These are phyloP conservation scores for Oreochromis grahami DNA, from an alignment of 2,797 vertebrate species.

Conservation along the genomic window DNA sequence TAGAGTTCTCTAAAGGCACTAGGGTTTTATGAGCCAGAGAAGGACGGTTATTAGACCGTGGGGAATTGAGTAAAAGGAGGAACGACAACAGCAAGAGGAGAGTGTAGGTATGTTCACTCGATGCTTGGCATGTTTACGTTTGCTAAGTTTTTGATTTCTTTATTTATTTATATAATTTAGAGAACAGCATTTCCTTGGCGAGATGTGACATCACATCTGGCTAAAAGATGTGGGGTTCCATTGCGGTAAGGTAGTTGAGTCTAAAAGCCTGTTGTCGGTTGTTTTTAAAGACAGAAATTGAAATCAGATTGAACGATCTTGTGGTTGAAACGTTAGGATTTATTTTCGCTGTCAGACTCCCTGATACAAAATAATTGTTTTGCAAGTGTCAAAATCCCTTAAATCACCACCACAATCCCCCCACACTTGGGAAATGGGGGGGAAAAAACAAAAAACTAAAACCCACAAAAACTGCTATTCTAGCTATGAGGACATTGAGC, in stretches of 20 bases:
- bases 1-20: slow-evolving; percentile 73
- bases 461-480: not conserved
- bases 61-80: slow-evolving; percentile 29
- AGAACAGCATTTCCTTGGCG: slow-evolving; percentile 9
- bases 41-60: slow-evolving; percentile 58
- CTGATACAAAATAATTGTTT: not conserved
- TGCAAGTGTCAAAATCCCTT: not conserved
- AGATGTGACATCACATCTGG: slow-evolving; percentile 53
- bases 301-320: slow-evolving; percentile 19
- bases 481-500: slow-evolving; percentile 32
- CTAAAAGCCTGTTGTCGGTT: slow-evolving; percentile 41
- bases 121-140: slow-evolving; percentile 33
- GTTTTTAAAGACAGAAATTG: slow-evolving; percentile 50
- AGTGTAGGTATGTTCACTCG: slow-evolving; percentile 7
- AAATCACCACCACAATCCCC: not conserved
- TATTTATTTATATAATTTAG: not conserved
- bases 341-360: not conserved
- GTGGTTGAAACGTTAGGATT: not conserved
- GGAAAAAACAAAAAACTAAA: not conserved
- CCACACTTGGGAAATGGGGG: not conserved
- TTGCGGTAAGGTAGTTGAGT: slow-evolving; percentile 9
- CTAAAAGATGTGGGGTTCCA: slow-evolving; percentile 50
- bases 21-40: slow-evolving; percentile 65
- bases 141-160: slow-evolving; percentile 43
- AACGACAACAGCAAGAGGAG: not conserved